Conservation (phyloP, 2,113 vertebrate species). For the Colistium nudipinnis region DNA sequence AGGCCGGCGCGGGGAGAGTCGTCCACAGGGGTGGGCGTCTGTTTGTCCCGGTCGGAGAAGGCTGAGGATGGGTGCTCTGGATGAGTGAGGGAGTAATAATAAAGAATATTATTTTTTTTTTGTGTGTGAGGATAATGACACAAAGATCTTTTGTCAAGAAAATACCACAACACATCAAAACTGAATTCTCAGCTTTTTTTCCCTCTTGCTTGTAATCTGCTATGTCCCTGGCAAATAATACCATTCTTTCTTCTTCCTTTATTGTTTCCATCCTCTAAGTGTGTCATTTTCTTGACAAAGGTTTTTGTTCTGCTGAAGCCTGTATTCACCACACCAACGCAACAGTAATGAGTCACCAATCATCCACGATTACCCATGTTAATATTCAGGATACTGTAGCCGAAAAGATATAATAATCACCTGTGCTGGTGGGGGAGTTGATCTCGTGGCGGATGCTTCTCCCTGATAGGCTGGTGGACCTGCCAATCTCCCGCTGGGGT, state of each 20-base stretch:
- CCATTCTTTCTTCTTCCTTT: background rate
- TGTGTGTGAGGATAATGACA: background rate
- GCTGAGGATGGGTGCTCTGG: constrained; percentile 89
- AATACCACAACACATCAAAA: constrained; percentile 10
- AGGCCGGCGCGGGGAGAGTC: constrained; percentile 90
- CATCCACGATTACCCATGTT: constrained; percentile 11
- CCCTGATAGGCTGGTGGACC: constrained; percentile 92
- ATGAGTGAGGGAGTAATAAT: constrained; percentile 15
- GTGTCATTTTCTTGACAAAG: constrained; percentile 33
- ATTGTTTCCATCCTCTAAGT: constrained; percentile 3
- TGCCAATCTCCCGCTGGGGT: constrained; percentile 93
- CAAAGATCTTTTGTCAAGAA: background rate
- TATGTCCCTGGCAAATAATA: constrained; percentile 17
- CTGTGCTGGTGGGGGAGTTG: constrained; percentile 99
- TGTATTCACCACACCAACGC: constrained; percentile 5
- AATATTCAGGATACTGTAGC: constrained; percentile 7
- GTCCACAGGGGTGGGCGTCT: constrained; percentile 88
- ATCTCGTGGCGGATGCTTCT: constrained; percentile 98
- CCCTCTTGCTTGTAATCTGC: constrained; percentile 9
- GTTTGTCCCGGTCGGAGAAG: constrained; percentile 90
- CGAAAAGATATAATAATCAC: constrained; percentile 69
- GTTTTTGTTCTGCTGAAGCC: constrained; percentile 35
- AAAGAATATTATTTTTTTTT: background rate
- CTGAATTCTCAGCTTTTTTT: constrained; percentile 9
- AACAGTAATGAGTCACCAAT: constrained; percentile 40